Evolutionary conservation across 2,888 invertebrate species (phyloP).

Genomic region (Ennomos erosarius): DNA sequence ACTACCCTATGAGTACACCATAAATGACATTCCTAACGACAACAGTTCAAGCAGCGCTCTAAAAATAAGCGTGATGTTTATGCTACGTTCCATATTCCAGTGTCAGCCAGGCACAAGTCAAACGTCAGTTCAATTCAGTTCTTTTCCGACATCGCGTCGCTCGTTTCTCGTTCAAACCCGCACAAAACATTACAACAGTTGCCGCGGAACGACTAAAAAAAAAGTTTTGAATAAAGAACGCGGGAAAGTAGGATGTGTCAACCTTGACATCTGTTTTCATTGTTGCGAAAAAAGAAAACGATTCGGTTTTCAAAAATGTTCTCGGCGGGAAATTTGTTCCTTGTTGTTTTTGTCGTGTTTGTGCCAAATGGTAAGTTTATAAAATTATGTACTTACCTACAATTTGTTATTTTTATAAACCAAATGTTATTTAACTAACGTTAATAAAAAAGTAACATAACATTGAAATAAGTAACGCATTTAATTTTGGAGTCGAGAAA

Average conservation of each 20-base stretch:
- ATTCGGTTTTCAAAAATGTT: constrained; percentile 45
- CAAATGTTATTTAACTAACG: no score
- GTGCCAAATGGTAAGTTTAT: constrained; percentile 44
- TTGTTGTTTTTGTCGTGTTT: constrained; percentile 43
- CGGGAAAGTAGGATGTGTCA: constrained; percentile 63
- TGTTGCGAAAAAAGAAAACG: constrained; percentile 41
- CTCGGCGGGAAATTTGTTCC: constrained; percentile 36
- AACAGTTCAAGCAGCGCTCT: constrained; percentile 52
- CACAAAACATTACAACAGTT: constrained; percentile 54
- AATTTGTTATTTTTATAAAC: neutral
- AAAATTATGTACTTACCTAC: constrained; percentile 7
- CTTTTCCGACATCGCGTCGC: constrained; percentile 51
- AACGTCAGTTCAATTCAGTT: constrained; percentile 50
- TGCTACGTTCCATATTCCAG: constrained; percentile 57
- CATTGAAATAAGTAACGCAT: no score
- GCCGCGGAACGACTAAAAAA: constrained; percentile 46
- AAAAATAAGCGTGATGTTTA: constrained; percentile 73
- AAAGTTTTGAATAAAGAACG: constrained; percentile 53
- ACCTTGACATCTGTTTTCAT: constrained; percentile 48
- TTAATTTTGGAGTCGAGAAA: no score
- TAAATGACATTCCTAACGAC: constrained; percentile 56
- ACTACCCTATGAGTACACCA: constrained; percentile 34
- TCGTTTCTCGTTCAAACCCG: constrained; percentile 55
- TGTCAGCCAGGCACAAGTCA: constrained; percentile 57
- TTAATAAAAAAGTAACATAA: no score